Conservation (phyloP, 2,797 vertebrate species). For the Peromyscus nudipes region DNA sequence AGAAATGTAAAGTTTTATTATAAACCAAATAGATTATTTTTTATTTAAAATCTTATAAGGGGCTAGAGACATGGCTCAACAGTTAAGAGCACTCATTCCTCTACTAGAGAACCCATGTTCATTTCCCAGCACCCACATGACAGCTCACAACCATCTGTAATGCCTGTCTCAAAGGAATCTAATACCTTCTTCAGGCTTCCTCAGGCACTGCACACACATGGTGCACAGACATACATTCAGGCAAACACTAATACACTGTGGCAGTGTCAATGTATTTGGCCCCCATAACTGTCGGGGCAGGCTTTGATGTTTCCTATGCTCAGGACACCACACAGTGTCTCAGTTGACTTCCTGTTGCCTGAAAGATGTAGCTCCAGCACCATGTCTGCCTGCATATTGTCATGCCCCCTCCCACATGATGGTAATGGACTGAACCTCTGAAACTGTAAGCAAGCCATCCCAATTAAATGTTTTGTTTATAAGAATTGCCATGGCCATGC, state of each 20-base stretch:
- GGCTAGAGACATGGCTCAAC: not conserved
- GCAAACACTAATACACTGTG: not conserved
- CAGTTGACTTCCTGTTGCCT: not conserved
- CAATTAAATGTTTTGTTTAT: not conserved
- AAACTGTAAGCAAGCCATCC: not conserved
- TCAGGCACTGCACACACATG: not conserved
- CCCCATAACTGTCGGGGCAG: not conserved
- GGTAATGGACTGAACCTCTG: not conserved
- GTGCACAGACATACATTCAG: not conserved
- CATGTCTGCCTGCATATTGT: not conserved
- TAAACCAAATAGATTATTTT: not conserved
- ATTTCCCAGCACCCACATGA: not conserved
- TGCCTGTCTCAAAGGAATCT: not conserved
- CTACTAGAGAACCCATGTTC: not conserved
- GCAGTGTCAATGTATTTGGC: not conserved
- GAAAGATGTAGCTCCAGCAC: not conserved
- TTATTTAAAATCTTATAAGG: not conserved
- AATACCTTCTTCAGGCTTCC: not conserved
- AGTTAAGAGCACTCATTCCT: not conserved
- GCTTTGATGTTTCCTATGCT: not conserved
- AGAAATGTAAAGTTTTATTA: not conserved
- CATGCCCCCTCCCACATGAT: not conserved
- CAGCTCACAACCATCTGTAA: not conserved
- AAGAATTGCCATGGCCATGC: not conserved
- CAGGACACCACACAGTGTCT: not conserved